Evolutionary conservation across 1,140 invertebrate genomes (phyloP).

Genomic region (Drosophila eugracilis): DNA sequence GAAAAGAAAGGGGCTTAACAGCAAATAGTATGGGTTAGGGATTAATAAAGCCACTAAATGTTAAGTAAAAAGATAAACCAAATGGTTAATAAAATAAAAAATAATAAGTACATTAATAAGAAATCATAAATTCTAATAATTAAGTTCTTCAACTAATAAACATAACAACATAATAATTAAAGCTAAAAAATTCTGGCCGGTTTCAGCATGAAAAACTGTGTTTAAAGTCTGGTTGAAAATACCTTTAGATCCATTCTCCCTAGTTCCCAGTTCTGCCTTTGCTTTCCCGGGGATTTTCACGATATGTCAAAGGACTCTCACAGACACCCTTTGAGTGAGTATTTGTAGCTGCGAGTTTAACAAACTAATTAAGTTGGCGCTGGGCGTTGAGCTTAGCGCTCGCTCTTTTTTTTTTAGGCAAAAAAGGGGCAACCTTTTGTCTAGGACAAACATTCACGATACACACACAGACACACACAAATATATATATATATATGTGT

Average conservation of each 20-base stretch:
- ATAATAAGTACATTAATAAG: neutral
- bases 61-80: too few species aligned
- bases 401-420: neutral
- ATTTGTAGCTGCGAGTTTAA: constrained; percentile 50
- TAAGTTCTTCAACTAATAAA: neutral
- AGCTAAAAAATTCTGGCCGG: neutral
- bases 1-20: too few species aligned
- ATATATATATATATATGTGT: constrained; percentile 14
- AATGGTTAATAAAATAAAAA: too few species aligned
- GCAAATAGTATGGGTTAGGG: too few species aligned
- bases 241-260: too few species aligned
- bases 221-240: neutral
- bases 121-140: neutral
- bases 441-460: constrained; percentile 44
- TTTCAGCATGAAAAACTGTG: neutral
- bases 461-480: neutral
- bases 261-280: too few species aligned
- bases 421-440: constrained; percentile 50
- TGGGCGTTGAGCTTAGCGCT: constrained; percentile 56
- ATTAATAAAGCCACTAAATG: too few species aligned
- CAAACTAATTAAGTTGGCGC: constrained; percentile 72
- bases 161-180: neutral
- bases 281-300: constrained; percentile 1
- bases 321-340: constrained; percentile 28
- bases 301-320: constrained; percentile 15